Conservation (phyloP, 2,113 vertebrate species). For the Coturnix japonica region DNA sequence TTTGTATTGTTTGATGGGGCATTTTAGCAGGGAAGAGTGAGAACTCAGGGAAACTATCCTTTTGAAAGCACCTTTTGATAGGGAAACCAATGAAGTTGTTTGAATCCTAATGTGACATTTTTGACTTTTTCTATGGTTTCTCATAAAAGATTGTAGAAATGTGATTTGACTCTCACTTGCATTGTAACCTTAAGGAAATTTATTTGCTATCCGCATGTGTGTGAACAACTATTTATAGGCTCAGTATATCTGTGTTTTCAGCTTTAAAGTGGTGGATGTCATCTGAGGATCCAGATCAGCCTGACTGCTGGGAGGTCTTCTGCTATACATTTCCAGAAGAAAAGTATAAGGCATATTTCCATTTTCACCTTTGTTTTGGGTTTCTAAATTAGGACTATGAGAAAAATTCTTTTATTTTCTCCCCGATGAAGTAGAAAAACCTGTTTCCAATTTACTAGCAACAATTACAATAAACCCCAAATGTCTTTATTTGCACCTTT, state of each 20-base stretch:
- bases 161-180: neutral
- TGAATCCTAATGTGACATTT: conserved; percentile 51
- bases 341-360: neutral
- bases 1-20: neutral
- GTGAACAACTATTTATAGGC: neutral
- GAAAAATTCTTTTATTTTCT: neutral
- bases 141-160: conserved; percentile 31
- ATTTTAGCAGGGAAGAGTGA: neutral
- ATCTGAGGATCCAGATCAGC: neutral
- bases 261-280: neutral
- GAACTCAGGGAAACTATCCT: too few species aligned
- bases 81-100: neutral
- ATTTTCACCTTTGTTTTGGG: neutral
- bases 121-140: conserved; percentile 70
- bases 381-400: neutral
- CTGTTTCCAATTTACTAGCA: neutral
- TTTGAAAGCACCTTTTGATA: neutral
- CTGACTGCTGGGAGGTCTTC: neutral
- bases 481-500: neutral
- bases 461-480: neutral
- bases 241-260: neutral
- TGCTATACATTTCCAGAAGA: neutral
- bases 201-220: neutral
- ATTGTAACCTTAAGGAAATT: neutral
- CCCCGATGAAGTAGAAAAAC: neutral